Evolutionary conservation across 2,797 vertebrate genomes (phyloP), one percentile per base, ranked within the genome.

Genomic region (Sebastes glaucus): DNA sequence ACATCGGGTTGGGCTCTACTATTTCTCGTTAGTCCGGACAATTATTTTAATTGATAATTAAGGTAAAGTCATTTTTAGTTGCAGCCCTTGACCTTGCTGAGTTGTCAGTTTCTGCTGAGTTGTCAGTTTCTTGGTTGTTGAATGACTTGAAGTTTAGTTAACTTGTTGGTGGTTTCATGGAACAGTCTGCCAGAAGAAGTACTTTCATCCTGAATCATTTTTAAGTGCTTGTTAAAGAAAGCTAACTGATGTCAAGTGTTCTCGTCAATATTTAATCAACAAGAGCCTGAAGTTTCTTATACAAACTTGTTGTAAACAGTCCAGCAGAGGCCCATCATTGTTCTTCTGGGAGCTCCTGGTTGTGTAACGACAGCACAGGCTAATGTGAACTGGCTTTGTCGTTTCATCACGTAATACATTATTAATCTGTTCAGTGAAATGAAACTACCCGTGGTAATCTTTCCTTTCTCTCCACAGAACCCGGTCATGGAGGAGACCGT

Each of bases 401-500:
- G 65, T 88, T 87, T 73, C 85, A 83, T 92, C 85, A 83, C 67
- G 5, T 62, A 53, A 77, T 81, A 69, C 84, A 83, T 91, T 81
- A 87, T 92, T 92, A 89, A 94, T 90, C 86, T 90, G 83, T 68
- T 46, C 28, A 18, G 81, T 87, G 86, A 80, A 88, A 88, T 84
- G 33, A 86, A 86, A 84, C 74, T 74, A 28, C 53, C 55, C 55
- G 9, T 35, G 33, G 38, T 91, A 80, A 91, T 92, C 84, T 87
- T 89, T 72, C 49, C 60, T 75, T 81, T 87, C 73, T 87, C 71
- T 84, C 86, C 81, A 64, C 93, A 99, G 98, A 97, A 96, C 93
- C 92, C 97, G 80, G 97, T 94, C 87, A 99, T 99, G 98, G 98
- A 99, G 95, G 98, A 99, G 91, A 94, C 96, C 14, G 96, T 98